Evolutionary conservation across 2,113 vertebrate species (phyloP), one percentile per base, ranked within the genome.

Genomic region (Cyanoramphus novaezelandiae): DNA sequence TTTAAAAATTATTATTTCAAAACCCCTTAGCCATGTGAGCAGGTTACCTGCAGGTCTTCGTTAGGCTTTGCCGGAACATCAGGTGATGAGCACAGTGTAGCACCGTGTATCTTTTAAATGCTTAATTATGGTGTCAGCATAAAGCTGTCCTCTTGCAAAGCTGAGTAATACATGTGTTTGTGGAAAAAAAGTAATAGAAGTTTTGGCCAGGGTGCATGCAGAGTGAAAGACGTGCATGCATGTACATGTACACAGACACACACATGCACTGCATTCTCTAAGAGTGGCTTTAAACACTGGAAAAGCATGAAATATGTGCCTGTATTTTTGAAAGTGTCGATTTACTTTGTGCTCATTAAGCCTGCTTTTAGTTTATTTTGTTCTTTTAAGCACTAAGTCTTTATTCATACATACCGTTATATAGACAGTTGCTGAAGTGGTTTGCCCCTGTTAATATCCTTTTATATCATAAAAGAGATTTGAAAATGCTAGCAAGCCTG

Each of bases 171-270:
- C 3, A 27, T 0, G 0, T 71, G 13, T 82, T 85, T 75, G 31
- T 55, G 43, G 13, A 13, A 57, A 53, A 88, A 18, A 27, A 50
- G 13, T 33, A 25, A 24, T 21, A 17, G 35, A 59, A 62, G 17
- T 31, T 91, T 77, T 1, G 5, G 11, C 24, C 20, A 50, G 43
- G 18, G 28, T 3, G 6, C 35, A 17, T 50, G 28, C 13, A 17
- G 31, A 49, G 16, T 9, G 29, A 46, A 80, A 86, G 27, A 29
- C 7, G 3, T 13, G 18, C 0, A 0, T 68, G 19, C 6, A 4
- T 5, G 14, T 62, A 10, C 28, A 1, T 28, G 15, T 19, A 33
- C 9, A 8, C 57, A 35, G 57, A 35, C 21, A 23, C 3, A 5
- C 41, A 6, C 13, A 6, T 1, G 4, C 9, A 2, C 39, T 25